Evolutionary conservation across 2,888 invertebrate genomes (phyloP).

Genomic region (Tholera decimalis): DNA sequence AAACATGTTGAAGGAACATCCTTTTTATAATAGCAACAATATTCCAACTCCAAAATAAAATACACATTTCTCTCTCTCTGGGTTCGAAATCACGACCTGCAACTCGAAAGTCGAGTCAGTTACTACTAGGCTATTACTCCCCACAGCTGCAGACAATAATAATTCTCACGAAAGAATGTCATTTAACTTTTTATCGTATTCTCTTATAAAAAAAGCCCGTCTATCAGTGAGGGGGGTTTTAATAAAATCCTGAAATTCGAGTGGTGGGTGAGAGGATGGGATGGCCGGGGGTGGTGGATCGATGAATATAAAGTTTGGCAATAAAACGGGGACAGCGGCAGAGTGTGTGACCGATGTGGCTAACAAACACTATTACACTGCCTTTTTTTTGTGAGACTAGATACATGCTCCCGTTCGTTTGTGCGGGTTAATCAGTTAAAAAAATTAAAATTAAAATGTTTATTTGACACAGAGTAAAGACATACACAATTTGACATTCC

Average conservation of each 20-base stretch:
- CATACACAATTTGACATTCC: no score
- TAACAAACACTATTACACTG: slow-evolving; percentile 56
- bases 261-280: slow-evolving; percentile 22
- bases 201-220: slow-evolving; percentile 41
- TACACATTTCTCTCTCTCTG: no score
- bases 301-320: slow-evolving; percentile 63
- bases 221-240: slow-evolving; percentile 52
- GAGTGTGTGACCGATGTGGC: slow-evolving; percentile 46
- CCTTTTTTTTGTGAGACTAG: slow-evolving; percentile 38
- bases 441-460: no score
- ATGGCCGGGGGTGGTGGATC: slow-evolving; percentile 36
- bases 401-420: slow-evolving; percentile 5
- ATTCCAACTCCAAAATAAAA: slow-evolving; percentile 26
- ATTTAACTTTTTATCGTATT: slow-evolving; percentile 57
- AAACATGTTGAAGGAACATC: slow-evolving; percentile 11
- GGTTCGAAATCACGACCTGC: no score
- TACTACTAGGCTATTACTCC: no score
- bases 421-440: no score
- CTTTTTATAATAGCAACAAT: slow-evolving; percentile 26
- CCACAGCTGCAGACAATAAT: slow-evolving; percentile 53
- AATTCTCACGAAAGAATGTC: slow-evolving; percentile 42
- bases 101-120: no score
- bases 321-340: slow-evolving; percentile 56
- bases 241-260: slow-evolving; percentile 63
- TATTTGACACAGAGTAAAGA: no score